These are phyloP conservation scores for Coenonympha arcania DNA, from an alignment of 2,888 invertebrate genomes.

Conservation along the genomic window DNA sequence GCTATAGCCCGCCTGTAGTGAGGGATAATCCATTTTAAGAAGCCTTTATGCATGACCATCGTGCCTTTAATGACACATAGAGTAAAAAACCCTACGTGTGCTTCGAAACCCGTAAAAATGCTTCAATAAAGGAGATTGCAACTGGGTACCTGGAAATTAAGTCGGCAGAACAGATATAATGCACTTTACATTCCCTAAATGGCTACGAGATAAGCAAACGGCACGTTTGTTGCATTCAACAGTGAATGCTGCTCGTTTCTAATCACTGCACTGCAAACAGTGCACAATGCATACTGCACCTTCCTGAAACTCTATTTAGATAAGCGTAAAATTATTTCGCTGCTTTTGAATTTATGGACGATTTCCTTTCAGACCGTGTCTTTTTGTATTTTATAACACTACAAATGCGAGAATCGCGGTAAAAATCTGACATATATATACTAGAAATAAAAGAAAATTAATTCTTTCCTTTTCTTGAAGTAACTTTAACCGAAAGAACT, in stretches of 20 bases:
- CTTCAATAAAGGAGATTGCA: not conserved
- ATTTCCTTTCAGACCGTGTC: not conserved
- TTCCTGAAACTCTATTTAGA: constrained; percentile 16
- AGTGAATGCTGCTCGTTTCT: constrained; percentile 21
- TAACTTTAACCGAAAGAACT: too few relatives aligned
- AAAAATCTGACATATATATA: too few relatives aligned
- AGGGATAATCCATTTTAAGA: too few relatives aligned
- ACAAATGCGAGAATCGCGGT: not conserved
- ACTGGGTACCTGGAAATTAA: constrained; percentile 24
- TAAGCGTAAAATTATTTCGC: constrained; percentile 7
- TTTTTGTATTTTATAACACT: not conserved
- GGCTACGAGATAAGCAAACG: constrained; percentile 26
- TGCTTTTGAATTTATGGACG: not conserved
- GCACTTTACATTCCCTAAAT: constrained; percentile 33
- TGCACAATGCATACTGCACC: constrained; percentile 2
- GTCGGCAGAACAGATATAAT: not conserved
- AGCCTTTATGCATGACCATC: too few relatives aligned
- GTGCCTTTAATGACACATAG: too few relatives aligned
- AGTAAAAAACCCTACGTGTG: too few relatives aligned
- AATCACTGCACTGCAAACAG: constrained; percentile 13
- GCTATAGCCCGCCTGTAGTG: too few relatives aligned
- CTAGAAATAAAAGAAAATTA: too few relatives aligned
- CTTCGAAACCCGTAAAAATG: not conserved
- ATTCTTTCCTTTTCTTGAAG: too few relatives aligned
- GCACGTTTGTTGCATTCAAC: constrained; percentile 36